Percentiles rank a stretch among this genome's conserved stretches.
Conservation (phyloP, 1,140 invertebrate species). For the Protaetia brevitarsis region DNA sequence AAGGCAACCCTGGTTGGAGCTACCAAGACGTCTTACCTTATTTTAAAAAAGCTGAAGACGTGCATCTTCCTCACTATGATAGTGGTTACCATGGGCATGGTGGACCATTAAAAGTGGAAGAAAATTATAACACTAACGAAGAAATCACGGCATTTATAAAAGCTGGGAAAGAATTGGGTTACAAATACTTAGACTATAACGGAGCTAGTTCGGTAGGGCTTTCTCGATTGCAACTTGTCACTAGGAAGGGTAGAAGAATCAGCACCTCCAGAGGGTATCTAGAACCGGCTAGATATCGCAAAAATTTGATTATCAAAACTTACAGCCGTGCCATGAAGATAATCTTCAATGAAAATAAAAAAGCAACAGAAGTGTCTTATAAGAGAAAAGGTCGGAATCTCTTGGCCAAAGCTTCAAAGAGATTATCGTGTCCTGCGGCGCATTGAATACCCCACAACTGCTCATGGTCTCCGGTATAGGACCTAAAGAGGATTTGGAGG, state of each 20-base stretch:
- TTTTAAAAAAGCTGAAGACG: conserved; percentile 54
- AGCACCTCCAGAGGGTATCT: conserved; percentile 67
- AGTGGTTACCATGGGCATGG: conserved; percentile 55
- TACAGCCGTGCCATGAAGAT: conserved; percentile 76
- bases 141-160: conserved; percentile 65
- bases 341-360: conserved; percentile 68
- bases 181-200: conserved; percentile 74
- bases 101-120: conserved; percentile 43
- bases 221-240: conserved; percentile 82
- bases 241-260: conserved; percentile 60
- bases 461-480: conserved; percentile 79
- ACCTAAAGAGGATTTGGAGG: conserved; percentile 57
- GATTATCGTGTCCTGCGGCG: conserved; percentile 78
- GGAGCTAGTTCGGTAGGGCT: conserved; percentile 85
- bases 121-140: conserved; percentile 60
- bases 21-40: conserved; percentile 71
- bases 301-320: conserved; percentile 82
- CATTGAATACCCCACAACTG: conserved; percentile 85
- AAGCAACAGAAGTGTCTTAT: conserved; percentile 74
- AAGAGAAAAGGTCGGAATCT: conserved; percentile 65
- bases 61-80: conserved; percentile 36
- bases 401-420: conserved; percentile 74
- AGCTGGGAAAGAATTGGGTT: conserved; percentile 72
- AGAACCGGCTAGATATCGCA: conserved; percentile 70
- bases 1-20: conserved; percentile 68